These are phyloP conservation scores for Pantherophis guttatus DNA, from an alignment of 2,113 vertebrate species.

Conservation along the genomic window DNA sequence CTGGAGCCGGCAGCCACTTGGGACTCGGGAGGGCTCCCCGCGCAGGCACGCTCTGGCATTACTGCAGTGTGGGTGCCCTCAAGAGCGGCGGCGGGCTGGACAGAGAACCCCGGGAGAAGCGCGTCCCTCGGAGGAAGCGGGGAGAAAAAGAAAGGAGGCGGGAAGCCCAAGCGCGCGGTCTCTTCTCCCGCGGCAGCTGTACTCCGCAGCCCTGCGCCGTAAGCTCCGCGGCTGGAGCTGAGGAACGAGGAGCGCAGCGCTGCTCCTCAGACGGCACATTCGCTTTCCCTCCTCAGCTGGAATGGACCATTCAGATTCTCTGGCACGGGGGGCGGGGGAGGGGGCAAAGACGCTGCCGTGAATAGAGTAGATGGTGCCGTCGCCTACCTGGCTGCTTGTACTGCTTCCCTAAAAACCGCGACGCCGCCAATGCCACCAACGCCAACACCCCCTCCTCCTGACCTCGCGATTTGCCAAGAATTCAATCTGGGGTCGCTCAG, in stretches of 20 bases:
- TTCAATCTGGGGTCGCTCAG: slow-evolving; percentile 14
- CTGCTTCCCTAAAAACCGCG: no score
- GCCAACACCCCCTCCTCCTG: no score
- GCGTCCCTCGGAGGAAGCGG: neutral
- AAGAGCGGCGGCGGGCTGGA: neutral
- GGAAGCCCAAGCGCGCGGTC: neutral
- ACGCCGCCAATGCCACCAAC: no score
- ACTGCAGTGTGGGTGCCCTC: slow-evolving; percentile 41
- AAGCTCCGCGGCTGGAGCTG: slow-evolving; percentile 1
- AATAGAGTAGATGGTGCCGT: neutral
- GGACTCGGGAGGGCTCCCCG: slow-evolving; percentile 1
- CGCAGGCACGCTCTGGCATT: slow-evolving; percentile 20
- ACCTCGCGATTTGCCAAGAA: slow-evolving; percentile 29
- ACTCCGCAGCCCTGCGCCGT: neutral
- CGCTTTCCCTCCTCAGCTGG: slow-evolving; percentile 27
- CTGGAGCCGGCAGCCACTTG: neutral
- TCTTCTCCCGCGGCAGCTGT: neutral
- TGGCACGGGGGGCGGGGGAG: neutral
- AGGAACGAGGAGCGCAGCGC: neutral
- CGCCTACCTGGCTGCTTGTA: neutral
- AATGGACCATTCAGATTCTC: slow-evolving; percentile 30
- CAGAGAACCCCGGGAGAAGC: neutral
- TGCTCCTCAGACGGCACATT: neutral
- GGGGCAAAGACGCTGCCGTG: neutral
- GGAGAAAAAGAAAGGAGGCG: neutral